These are phyloP conservation scores for Gisinianus flammeolus DNA, from an alignment of 2,888 invertebrate species.

Conservation along the genomic window DNA sequence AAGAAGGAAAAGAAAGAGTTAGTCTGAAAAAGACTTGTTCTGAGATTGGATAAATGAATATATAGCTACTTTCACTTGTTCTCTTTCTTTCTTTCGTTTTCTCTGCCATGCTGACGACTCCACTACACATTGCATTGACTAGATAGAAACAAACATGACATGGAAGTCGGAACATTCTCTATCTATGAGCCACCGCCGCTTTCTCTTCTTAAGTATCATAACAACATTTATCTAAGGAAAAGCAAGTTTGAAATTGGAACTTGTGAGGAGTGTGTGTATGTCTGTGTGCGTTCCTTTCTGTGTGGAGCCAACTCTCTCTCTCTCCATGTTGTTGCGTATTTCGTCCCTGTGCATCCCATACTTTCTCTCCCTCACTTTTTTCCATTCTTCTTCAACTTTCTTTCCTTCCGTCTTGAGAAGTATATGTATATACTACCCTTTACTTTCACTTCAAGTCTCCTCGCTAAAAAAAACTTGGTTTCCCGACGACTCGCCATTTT, in stretches of 20 bases:
- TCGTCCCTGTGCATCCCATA: too few relatives aligned
- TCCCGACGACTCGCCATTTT: neutral
- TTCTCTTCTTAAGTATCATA: neutral
- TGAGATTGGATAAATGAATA: slow-evolving; percentile 8
- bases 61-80: neutral
- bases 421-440: neutral
- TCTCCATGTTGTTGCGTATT: too few relatives aligned
- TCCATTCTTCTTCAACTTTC: too few relatives aligned
- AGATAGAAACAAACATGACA: neutral
- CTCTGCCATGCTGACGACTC: slow-evolving; percentile 4
- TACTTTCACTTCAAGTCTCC: neutral
- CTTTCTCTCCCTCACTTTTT: too few relatives aligned
- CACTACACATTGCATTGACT: too few relatives aligned
- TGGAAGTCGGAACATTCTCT: neutral
- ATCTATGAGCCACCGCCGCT: neutral
- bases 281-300: too few relatives aligned
- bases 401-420: too few relatives aligned
- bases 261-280: too few relatives aligned
- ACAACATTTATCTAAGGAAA: slow-evolving; percentile 5
- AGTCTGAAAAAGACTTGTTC: neutral
- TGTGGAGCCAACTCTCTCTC: too few relatives aligned
- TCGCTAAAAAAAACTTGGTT: neutral
- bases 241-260: too few relatives aligned
- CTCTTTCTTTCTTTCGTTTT: too few relatives aligned
- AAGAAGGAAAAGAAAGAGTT: neutral